Percentiles rank a stretch among this genome's conserved stretches.
phyloP scores from a whole-genome alignment of 2,113 vertebrate species.

The Axis porcinus region DNA sequence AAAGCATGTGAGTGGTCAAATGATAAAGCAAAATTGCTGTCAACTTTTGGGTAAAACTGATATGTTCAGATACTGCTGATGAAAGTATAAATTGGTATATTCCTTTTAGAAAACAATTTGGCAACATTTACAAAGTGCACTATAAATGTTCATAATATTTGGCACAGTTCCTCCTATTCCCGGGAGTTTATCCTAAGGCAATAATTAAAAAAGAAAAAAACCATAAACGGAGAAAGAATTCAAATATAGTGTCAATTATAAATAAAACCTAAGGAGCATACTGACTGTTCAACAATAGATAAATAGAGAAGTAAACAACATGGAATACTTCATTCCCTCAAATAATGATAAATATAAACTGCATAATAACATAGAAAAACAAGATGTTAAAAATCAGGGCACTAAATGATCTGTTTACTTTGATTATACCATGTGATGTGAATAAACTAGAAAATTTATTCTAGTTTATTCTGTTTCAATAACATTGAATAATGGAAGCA shows the following conservation, averaged over 20 bases:
- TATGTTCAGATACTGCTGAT: not conserved
- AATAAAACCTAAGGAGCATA: constrained; percentile 46
- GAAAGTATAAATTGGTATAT: constrained; percentile 18
- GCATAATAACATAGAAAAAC: constrained; percentile 2
- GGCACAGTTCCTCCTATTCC: constrained; percentile 12
- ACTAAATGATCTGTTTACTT: not conserved
- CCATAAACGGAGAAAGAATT: constrained; percentile 25
- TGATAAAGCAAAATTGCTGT: not conserved
- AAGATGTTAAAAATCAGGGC: not conserved
- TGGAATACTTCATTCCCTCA: constrained; percentile 27
- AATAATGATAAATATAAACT: constrained; percentile 29
- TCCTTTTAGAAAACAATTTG: constrained; percentile 49
- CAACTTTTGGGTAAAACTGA: not conserved
- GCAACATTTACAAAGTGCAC: constrained; percentile 20
- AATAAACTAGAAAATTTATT: not conserved
- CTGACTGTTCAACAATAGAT: constrained; percentile 35
- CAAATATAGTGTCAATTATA: constrained; percentile 40
- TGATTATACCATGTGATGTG: not conserved
- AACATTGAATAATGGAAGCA: not conserved
- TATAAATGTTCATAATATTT: constrained; percentile 47
- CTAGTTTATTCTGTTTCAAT: too few relatives aligned
- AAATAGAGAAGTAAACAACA: constrained; percentile 34
- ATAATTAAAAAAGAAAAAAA: constrained; percentile 39
- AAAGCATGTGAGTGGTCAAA: not conserved
- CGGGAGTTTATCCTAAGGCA: constrained; percentile 45